Base-by-base conservation (phyloP, 2,888 invertebrate genomes). In the Odiellus spinosus region DNA sequence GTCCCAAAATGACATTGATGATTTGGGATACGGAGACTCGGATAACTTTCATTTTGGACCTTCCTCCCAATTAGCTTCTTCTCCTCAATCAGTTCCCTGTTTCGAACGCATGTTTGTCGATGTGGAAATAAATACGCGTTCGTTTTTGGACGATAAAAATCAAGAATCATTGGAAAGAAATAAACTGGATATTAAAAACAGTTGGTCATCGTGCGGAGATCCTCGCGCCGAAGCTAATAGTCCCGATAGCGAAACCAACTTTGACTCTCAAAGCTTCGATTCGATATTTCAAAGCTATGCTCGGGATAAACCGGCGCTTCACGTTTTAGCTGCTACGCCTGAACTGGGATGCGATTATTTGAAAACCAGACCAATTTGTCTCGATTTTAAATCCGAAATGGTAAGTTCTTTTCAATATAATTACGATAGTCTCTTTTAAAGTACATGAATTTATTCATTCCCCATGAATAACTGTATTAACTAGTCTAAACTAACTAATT, bases 261-360 rank as follows among this genome's bases (percentile, higher is more conserved):
- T 38, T 15, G 47, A 47, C 43, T 26, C 26, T n/a, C 63, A 71
- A 35, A 76, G 75, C 53, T 77, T 74, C 54, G 73, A 75, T 56
- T 71, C 73, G 3, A 63, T 77, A 33, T 67, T 77, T 21, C 71
- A 73, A 56, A 74, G 73, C 57, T 76, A 76, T 56, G 26, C 26
- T 26, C 4, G 26, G 8, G 26, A 26, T 26, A 26, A 26, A 26
- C 46, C 51, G 42, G 42, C 44, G 11, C n/a, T 43, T 15, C 43
- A 50, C 19, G 42, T 47, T 3, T 36, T 51, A 11, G 53, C 48
- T 3, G 48, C 48, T 15, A 53, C 54, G n/a, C 52, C 54, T 1
- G 54, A 54, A 26, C 26, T 26, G 4, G 26, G 26, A 6, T 6
- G 5, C 4, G 8, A 26, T 26, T 26, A 26, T 8, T 26, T 26